Percentiles rank a stretch among this genome's conserved stretches.
phyloP scores from a whole-genome alignment of 1,140 invertebrate genomes.

The Zaprionus lachaisei region DNA sequence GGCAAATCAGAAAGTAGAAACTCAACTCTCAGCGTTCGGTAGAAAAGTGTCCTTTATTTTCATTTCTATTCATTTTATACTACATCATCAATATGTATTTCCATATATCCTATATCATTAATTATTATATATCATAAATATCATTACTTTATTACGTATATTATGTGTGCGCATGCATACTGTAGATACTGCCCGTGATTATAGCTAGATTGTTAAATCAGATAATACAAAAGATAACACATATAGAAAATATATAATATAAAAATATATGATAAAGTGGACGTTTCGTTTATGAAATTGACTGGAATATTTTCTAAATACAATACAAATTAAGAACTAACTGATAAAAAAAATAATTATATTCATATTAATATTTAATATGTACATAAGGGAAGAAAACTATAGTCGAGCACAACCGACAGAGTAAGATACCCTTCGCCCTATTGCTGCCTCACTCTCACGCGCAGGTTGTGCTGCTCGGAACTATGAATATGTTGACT shows the following conservation, averaged over 20 bases:
- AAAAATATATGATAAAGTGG: background rate
- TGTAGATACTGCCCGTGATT: conserved; percentile 14
- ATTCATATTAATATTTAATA: background rate
- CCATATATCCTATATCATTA: conserved; percentile 5
- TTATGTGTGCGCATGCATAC: conserved; percentile 23
- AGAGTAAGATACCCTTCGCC: too few species aligned
- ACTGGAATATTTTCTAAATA: background rate
- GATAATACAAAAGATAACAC: background rate
- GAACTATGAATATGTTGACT: too few species aligned
- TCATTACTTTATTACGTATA: conserved; percentile 11
- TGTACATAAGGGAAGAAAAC: background rate
- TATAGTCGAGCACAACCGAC: too few species aligned
- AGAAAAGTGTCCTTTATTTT: conserved; percentile 46
- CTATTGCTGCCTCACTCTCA: too few species aligned
- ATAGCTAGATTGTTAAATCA: background rate
- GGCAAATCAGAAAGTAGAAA: background rate
- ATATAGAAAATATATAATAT: background rate
- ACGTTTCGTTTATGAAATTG: conserved; percentile 1
- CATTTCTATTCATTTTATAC: too few species aligned
- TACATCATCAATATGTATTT: conserved; percentile 25
- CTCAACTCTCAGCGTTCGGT: background rate
- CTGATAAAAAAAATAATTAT: background rate
- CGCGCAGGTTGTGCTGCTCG: too few species aligned
- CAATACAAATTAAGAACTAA: background rate
- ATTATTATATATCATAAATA: conserved; percentile 13